Base-by-base conservation (phyloP, 1,140 invertebrate species). In the Macrocentrus cingulum region DNA sequence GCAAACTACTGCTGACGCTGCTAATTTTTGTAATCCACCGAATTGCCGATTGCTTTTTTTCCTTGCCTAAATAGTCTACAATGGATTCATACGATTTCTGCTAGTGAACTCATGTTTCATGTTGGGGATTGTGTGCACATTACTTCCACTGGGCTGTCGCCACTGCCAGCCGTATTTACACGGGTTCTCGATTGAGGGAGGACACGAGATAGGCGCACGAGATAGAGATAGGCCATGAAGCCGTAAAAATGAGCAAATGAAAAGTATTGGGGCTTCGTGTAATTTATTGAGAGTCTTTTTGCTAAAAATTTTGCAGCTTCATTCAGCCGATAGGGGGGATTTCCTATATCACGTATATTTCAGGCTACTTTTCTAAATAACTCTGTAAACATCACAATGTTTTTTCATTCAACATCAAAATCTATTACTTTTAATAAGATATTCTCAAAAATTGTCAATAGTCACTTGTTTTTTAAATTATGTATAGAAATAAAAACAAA, bases 131-230 rank as follows among this genome's bases (percentile, higher is more conserved):
- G 32, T 20, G 19, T 36, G 25, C 29, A 22, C 3, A 20, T 51
- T 51, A 51, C 19, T 51, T 51, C 49, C 49, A 51, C 25, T 15
- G 49, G 34, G 49, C 32, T 51, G 49, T 51, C 32, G 18, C 19
- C 22, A n/a, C 34, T 37, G 18, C 7, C 11, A 32, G 34, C 16
- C 13, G 49, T 51, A 51, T 51, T 51, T 51, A 39, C 49, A 37
- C 19, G 34, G 49, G 16, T 36, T 51, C 25, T 18, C 29, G 25
- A 49, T 13, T 49, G 16, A 49, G 46, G 20, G 46, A 15, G 7
- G 13, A 39, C 4, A 39, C 13, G 45, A 49, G 23, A 49, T 49
- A 32, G 22, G 44, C n/a, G n/a, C n/a, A n/a, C n/a, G 18, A 49
- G 23, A 49, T 34, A 49, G 23, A 29, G 15, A 39, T 9, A 37